Evolutionary conservation across 2,888 invertebrate genomes (phyloP).

Genomic region (Ormyrus nitidulus): DNA sequence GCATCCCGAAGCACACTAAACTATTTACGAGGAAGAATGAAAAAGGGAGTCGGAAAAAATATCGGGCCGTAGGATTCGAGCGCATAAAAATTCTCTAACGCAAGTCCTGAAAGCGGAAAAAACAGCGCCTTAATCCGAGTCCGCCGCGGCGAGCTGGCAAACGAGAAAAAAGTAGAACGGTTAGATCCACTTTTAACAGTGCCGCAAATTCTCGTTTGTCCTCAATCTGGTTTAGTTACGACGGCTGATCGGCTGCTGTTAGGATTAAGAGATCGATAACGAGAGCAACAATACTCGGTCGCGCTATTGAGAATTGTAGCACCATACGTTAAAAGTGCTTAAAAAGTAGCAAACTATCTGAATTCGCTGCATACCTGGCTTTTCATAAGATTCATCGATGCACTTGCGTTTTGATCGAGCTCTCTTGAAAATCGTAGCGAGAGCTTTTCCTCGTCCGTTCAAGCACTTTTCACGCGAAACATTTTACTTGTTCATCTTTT

Average conservation of each 20-base stretch:
- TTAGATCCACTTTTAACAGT: conserved; percentile 51
- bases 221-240: conserved; percentile 60
- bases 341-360: conserved; percentile 14
- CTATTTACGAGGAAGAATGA: neutral
- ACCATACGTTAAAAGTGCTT: conserved; percentile 64
- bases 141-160: neutral
- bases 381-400: conserved; percentile 25
- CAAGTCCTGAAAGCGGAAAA: conserved; percentile 9
- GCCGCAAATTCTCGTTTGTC: conserved; percentile 59
- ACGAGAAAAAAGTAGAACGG: conserved; percentile 46
- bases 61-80: neutral
- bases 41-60: neutral
- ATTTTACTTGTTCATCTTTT: no score
- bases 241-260: conserved; percentile 58
- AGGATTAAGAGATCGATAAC: conserved; percentile 71
- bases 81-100: conserved; percentile 3
- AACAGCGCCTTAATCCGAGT: conserved; percentile 36
- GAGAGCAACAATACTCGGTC: conserved; percentile 53
- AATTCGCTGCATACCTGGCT: neutral
- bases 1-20: neutral
- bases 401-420: neutral
- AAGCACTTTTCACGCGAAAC: no score
- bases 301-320: conserved; percentile 70
- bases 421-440: no score
- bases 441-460: no score